phyloP scores from a whole-genome alignment of 2,888 invertebrate species.

The Priocnemis perturbator region DNA sequence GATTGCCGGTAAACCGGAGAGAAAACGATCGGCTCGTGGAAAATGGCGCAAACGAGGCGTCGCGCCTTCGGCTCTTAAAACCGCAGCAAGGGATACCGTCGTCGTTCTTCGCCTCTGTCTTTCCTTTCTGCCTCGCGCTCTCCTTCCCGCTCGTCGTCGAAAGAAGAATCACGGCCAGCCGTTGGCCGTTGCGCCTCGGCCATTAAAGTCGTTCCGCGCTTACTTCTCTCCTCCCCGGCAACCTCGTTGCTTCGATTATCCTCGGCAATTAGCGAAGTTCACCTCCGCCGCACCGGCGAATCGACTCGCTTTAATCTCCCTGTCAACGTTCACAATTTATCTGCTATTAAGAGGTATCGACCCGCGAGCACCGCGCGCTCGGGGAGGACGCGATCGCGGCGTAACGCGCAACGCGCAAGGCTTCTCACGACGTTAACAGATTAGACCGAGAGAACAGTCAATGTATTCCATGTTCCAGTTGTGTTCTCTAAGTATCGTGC shows the following conservation, averaged over 20 bases:
- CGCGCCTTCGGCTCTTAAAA: slow-evolving; percentile 30
- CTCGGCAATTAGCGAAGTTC: slow-evolving; percentile 61
- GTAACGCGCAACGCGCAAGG: too few relatives aligned
- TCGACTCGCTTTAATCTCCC: slow-evolving; percentile 34
- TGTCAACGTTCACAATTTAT: slow-evolving; percentile 41
- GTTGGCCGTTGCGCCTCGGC: slow-evolving; percentile 17
- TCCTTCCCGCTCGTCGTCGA: slow-evolving; percentile 30
- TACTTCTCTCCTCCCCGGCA: slow-evolving; percentile 32
- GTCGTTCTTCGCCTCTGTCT: slow-evolving; percentile 2
- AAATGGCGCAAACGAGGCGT: slow-evolving; percentile 55
- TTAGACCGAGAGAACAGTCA: too few relatives aligned
- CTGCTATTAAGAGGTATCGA: slow-evolving; percentile 41
- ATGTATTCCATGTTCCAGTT: too few relatives aligned
- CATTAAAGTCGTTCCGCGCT: slow-evolving; percentile 51
- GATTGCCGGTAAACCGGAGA: slow-evolving; percentile 48
- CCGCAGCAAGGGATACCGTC: not conserved
- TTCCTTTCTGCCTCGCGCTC: slow-evolving; percentile 30
- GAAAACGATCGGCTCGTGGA: slow-evolving; percentile 52
- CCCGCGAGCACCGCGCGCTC: slow-evolving; percentile 9
- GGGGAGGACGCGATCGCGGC: too few relatives aligned
- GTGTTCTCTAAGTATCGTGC: too few relatives aligned
- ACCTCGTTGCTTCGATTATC: slow-evolving; percentile 49
- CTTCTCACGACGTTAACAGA: too few relatives aligned
- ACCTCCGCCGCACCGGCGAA: slow-evolving; percentile 28
- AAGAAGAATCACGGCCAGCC: slow-evolving; percentile 47